These are phyloP conservation scores for Acipenser transmontanus DNA, from an alignment of 2,797 vertebrate genomes.

Conservation along the genomic window DNA sequence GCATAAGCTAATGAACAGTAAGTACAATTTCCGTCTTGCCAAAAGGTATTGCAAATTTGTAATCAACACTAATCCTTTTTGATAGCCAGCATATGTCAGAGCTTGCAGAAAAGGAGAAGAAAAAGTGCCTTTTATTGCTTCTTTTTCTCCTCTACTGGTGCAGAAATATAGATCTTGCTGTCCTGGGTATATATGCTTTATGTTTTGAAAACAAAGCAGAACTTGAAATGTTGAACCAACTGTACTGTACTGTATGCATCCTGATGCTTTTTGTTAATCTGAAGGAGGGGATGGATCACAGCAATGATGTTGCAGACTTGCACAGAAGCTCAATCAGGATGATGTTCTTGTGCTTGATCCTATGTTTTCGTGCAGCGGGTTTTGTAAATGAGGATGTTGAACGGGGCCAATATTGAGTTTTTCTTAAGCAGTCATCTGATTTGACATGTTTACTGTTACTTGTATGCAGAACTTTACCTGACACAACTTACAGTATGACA, in stretches of 20 bases:
- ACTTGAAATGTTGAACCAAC: conserved; percentile 15
- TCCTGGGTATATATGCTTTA: conserved; percentile 17
- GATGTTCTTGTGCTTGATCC: conserved; percentile 26
- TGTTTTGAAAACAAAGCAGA: conserved; percentile 24
- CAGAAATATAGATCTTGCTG: conserved; percentile 13
- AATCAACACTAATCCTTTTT: conserved; percentile 22
- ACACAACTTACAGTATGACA: too few relatives aligned
- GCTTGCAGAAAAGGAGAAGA: conserved; percentile 20
- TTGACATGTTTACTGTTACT: too few relatives aligned
- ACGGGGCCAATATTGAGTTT: too few relatives aligned
- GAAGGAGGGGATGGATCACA: too few relatives aligned
- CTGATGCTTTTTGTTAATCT: not conserved
- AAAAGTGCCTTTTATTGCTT: conserved; percentile 42
- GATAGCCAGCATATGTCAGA: conserved; percentile 11
- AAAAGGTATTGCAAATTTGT: conserved; percentile 17
- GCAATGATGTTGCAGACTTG: too few relatives aligned
- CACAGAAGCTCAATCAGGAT: too few relatives aligned
- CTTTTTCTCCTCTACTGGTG: conserved; percentile 18
- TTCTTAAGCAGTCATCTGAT: too few relatives aligned
- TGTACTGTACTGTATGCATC: conserved; percentile 10
- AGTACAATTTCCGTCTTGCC: conserved; percentile 14
- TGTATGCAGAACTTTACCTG: too few relatives aligned
- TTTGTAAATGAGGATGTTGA: too few relatives aligned
- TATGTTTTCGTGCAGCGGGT: conserved; percentile 27
- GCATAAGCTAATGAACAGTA: conserved; percentile 1